Evolutionary conservation across 1,140 invertebrate genomes (phyloP), one percentile per base, ranked within the genome.

Genomic region (Saccostrea echinata): DNA sequence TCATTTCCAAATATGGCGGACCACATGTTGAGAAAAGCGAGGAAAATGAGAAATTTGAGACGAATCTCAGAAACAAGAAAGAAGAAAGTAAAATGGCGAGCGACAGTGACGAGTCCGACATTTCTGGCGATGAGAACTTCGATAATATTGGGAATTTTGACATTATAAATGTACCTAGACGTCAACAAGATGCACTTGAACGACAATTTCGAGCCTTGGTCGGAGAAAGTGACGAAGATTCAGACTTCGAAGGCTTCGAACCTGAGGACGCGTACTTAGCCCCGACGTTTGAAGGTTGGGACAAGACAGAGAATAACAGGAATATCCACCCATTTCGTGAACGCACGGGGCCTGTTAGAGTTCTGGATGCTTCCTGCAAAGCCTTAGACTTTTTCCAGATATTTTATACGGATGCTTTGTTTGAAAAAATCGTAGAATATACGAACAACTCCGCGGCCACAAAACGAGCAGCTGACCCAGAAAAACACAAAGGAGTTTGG

Each of bases 401-500:
- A 2, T 84, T 84, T 27, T 51, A 84, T 53, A 51, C 9, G 21
- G 82, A 84, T 11, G 35, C 21, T 51, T 30, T 84, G 6, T 84
- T 35, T 8, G 2, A 84, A 43, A 21, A 51, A 51, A 84, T 84
- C 27, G 64, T 68, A 6, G 27, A 43, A 51, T 43, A 51, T 4
- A 86, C 84, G 4, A 86, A 86, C 43, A 18, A 35, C 33, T 80
- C 43, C 27, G 51, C 64, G 16, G 27, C 30, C n/a, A 52, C 4
- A 33, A n/a, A n/a, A n/a, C n/a, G 80, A 71, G 85, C 27, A 81
- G 6, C 51, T 13, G 71, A 57, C 18, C 30, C 52, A 18, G 81
- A n/a, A 3, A 85, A 61, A 35, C 24, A 85, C 71, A 90, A 88
- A 88, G 86, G 76, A 64, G 84, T n/a, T n/a, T 83, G 84, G 86